Conservation (phyloP, 2,113 vertebrate species). For the Leptocoma aspasia region DNA sequence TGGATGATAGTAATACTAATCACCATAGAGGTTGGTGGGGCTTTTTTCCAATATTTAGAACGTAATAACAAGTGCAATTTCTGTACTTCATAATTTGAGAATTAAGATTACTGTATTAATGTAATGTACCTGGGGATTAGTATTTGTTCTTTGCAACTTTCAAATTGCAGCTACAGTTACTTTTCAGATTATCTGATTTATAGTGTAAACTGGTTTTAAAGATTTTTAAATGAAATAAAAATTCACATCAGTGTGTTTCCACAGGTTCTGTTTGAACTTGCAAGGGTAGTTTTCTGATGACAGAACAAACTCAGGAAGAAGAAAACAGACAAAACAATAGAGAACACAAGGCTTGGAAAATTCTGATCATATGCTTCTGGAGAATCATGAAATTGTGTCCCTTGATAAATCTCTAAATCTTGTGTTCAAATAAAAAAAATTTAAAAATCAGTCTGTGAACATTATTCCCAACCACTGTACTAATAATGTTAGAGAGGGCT, state of each 20-base stretch:
- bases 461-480: neutral
- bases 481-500: neutral
- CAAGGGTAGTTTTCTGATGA: constrained; percentile 83
- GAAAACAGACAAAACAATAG: neutral
- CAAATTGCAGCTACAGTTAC: neutral
- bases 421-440: neutral
- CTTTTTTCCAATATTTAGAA: neutral
- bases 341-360: neutral
- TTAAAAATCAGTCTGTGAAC: neutral
- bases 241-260: neutral
- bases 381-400: neutral
- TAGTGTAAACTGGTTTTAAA: neutral
- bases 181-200: neutral
- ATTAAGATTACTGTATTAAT: neutral
- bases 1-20: constrained; percentile 99
- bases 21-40: constrained; percentile 86
- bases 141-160: neutral
- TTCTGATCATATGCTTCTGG: neutral
- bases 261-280: constrained; percentile 91
- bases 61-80: neutral
- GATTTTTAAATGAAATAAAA: neutral
- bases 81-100: neutral
- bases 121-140: neutral
- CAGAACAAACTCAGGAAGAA: neutral
- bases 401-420: neutral